Evolutionary conservation across 1,140 invertebrate species (phyloP), one percentile per base, ranked within the genome.

Genomic region (Pseudomyrmex cubaensis): DNA sequence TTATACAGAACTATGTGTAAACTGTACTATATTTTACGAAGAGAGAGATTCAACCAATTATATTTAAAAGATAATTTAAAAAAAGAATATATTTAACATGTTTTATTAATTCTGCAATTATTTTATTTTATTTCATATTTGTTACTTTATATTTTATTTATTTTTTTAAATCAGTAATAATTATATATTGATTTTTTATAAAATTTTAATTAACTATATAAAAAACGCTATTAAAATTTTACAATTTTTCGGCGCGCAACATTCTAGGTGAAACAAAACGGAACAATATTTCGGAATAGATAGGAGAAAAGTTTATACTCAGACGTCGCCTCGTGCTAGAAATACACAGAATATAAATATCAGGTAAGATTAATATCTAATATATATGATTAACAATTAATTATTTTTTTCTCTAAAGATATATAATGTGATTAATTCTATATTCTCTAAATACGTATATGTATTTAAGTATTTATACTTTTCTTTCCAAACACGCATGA

Each of bases 301-400:
- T 80, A 80, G 46, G 20, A 15, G 20, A 15, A 59, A 78, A 69
- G 22, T 44, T 67, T 56, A 46, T 20, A 70, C 3, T 25, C 66
- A 48, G 20, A 12, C 76, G 20, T 35, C 66, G 20, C 3, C 44
- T 80, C 44, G 20, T 70, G 54, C 52, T 78, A 78, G 46, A 80
- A 44, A 70, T 72, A 72, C 25, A 66, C 20, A 80, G 35, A 35
- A 35, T 35, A 72, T 70, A 70, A 70, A 59, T 12, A 70, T 70
- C 76, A 80, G 76, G 76, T 80, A 80, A 80, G 76, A 80, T 78
- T 78, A 57, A 56, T 44, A 54, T 2, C 22, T 67, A 80, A 70
- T 5, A 50, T n/a, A 8, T 77, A 69, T 35, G 35, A 35, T 35
- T 35, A 35, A 72, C 20, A 35, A 70, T 35, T 48, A 61, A 74